Evolutionary conservation across 2,888 invertebrate genomes (phyloP).

Genomic region (Chalcis sispes): DNA sequence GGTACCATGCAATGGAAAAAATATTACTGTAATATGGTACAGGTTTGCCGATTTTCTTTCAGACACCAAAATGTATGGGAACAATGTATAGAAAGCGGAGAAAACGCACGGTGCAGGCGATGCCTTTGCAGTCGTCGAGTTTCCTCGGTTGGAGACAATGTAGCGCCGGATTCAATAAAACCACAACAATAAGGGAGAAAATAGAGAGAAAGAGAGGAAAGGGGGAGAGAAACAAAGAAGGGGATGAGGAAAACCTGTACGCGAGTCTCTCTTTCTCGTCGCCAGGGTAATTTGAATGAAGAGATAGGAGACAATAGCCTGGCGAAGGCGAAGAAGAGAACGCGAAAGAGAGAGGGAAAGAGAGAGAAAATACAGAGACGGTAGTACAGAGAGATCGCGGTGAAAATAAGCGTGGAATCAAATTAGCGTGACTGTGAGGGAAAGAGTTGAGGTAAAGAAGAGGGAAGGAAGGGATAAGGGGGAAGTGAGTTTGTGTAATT

Average conservation of each 20-base stretch:
- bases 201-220: slow-evolving; percentile 57
- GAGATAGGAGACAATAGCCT: slow-evolving; percentile 75
- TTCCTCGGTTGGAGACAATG: slow-evolving; percentile 68
- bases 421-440: slow-evolving; percentile 67
- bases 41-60: too few relatives aligned
- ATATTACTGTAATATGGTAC: too few relatives aligned
- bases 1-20: too few relatives aligned
- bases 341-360: too few relatives aligned
- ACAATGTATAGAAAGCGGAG: background rate
- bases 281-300: slow-evolving; percentile 74
- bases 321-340: slow-evolving; percentile 50
- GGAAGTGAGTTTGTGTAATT: slow-evolving; percentile 67
- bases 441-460: slow-evolving; percentile 47
- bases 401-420: slow-evolving; percentile 74
- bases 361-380: slow-evolving; percentile 25
- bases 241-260: slow-evolving; percentile 38
- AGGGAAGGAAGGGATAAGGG: slow-evolving; percentile 41
- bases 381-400: slow-evolving; percentile 59
- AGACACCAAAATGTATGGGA: background rate
- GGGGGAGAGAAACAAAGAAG: background rate
- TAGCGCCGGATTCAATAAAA: slow-evolving; percentile 74
- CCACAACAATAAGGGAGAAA: slow-evolving; percentile 74
- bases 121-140: background rate
- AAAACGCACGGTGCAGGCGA: background rate
- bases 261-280: slow-evolving; percentile 24